These are phyloP conservation scores for Caenorhabditis virilis DNA, from an alignment of 2,888 invertebrate genomes.

Conservation along the genomic window DNA sequence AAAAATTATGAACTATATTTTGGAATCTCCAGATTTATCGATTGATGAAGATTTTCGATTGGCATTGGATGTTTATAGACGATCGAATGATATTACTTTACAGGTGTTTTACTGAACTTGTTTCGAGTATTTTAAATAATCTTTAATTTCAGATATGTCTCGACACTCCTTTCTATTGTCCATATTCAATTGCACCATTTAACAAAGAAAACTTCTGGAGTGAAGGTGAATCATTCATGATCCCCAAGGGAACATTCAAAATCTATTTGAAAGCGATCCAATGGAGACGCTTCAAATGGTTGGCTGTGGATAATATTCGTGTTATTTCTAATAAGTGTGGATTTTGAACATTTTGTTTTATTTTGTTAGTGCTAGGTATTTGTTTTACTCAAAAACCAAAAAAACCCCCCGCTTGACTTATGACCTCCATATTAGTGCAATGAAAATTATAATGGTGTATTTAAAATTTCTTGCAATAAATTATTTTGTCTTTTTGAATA, in stretches of 20 bases:
- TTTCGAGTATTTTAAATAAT: background rate
- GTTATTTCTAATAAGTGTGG: constrained; percentile 20
- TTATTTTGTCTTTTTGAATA: no score
- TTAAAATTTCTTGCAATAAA: no score
- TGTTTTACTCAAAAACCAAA: no score
- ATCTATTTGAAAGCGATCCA: constrained; percentile 60
- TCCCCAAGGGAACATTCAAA: constrained; percentile 49
- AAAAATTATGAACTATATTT: constrained; percentile 47
- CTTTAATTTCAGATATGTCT: constrained; percentile 45
- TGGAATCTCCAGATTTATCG: constrained; percentile 52
- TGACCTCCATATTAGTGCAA: no score
- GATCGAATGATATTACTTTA: constrained; percentile 58
- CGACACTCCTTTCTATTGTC: constrained; percentile 55
- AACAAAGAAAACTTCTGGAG: constrained; percentile 52
- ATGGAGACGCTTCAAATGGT: constrained; percentile 63
- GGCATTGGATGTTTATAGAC: constrained; percentile 55
- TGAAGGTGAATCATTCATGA: constrained; percentile 44
- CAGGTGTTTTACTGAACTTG: constrained; percentile 28
- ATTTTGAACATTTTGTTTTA: no score
- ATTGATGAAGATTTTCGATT: constrained; percentile 49
- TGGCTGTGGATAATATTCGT: constrained; percentile 58
- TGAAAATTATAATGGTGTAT: no score
- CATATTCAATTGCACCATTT: constrained; percentile 49
- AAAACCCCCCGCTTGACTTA: no score
- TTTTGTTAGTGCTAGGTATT: no score